A percentile compares a stretch with the other conserved stretches of the same genome.
Conservation (phyloP, 1,140 invertebrate species). For the Artemia franciscana region DNA sequence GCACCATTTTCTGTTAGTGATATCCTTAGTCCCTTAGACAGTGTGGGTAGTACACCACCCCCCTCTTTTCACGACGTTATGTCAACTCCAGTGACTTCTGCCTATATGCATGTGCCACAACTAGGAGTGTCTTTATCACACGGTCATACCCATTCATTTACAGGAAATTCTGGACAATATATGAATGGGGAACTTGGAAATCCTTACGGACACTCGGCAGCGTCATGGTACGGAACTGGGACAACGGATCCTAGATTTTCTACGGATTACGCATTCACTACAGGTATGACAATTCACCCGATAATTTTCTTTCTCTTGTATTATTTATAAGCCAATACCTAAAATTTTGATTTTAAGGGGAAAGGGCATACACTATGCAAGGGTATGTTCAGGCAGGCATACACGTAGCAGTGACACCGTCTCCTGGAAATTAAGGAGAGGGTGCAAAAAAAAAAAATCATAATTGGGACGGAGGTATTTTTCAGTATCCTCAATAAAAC, state of each 20-base stretch:
- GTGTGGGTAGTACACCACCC: slow-evolving; percentile 39
- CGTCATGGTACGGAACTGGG: slow-evolving; percentile 53
- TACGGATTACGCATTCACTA: slow-evolving; percentile 43
- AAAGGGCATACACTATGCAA: no score
- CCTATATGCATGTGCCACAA: slow-evolving; percentile 27
- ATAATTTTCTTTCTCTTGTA: neutral
- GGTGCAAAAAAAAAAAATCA: no score
- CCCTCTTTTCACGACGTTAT: slow-evolving; percentile 10
- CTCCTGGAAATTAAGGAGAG: no score
- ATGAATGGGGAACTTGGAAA: slow-evolving; percentile 31
- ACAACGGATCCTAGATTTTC: slow-evolving; percentile 78
- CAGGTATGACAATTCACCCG: slow-evolving; percentile 1
- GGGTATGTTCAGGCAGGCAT: no score
- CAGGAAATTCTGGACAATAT: slow-evolving; percentile 23
- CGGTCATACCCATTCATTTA: slow-evolving; percentile 19
- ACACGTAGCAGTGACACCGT: no score
- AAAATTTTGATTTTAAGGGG: neutral
- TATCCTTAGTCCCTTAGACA: slow-evolving; percentile 78
- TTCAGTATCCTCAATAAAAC: no score
- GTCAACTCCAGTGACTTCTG: slow-evolving; percentile 21
- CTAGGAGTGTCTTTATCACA: slow-evolving; percentile 12
- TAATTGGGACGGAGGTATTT: no score
- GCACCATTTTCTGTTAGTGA: slow-evolving; percentile 86
- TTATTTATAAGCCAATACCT: neutral
- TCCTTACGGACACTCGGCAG: slow-evolving; percentile 36